Base-by-base conservation (phyloP, 2,888 invertebrate species). In the Halocaridina rubra region DNA sequence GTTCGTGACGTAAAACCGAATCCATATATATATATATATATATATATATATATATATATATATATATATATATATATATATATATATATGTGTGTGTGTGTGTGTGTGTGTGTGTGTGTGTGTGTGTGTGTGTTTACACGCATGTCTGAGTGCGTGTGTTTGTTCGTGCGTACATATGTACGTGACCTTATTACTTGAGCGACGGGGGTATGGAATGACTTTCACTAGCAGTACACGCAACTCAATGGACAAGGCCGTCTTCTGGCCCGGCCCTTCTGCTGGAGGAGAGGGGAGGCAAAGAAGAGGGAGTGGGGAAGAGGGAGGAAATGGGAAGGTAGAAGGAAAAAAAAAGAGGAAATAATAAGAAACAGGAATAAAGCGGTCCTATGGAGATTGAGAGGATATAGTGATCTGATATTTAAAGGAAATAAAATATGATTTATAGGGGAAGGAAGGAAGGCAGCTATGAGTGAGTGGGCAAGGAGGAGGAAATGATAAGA, bases 221-320 rank as follows among this genome's bases (percentile, higher is more conserved):
- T 80, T 80, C 80, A 80, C 80, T 72, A 24, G 61, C 80, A 80
- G 80, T 80, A 80, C n/a, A n/a, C 80, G 80, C 80, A 80, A 80
- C 80, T 29, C 59, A 19, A 74, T 72, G 80, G 74, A 77, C 80
- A 80, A 80, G 80, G 80, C 80, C 80, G 61, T 61, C 74, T 69
- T 29, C 72, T 53, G 53, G 53, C 53, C 53, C 53, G 19, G 4
- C 53, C 53, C 53, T 30, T 59, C 80, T 7, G 53, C 53, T 16
- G 53, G 19, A 53, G 53, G 53, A 53, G 53, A n/a, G 16, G n/a
- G 53, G 53, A 53, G 53, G 19, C n/a, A 19, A 53, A 53, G 53
- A 53, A 13, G 53, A 19, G 16, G 53, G 53, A 16, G 10, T 46
- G 8, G 53, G 53, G 53, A 19, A 13, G 53, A 3, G 53, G 53